These are phyloP conservation scores for Clamator glandarius DNA, from an alignment of 2,797 vertebrate genomes.

Conservation along the genomic window DNA sequence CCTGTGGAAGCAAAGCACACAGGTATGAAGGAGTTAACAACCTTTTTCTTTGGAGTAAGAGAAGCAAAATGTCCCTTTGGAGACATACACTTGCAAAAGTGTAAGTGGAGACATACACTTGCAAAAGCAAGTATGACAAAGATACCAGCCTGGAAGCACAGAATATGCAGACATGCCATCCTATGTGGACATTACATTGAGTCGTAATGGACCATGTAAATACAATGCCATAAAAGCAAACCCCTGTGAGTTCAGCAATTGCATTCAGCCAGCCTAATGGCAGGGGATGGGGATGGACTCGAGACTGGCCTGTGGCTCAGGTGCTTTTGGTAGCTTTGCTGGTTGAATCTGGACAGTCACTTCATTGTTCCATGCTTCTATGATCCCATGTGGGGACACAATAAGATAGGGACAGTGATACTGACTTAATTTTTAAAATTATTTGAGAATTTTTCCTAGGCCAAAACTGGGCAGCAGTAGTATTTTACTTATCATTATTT, in stretches of 20 bases:
- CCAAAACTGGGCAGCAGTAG: neutral
- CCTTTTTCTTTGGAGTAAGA: neutral
- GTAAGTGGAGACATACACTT: too few species aligned
- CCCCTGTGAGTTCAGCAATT: neutral
- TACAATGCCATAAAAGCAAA: neutral
- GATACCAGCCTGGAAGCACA: neutral
- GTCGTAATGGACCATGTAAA: neutral
- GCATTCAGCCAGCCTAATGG: neutral
- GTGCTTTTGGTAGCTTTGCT: neutral
- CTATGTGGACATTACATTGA: fast-evolving
- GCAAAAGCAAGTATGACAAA: neutral
- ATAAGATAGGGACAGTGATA: neutral
- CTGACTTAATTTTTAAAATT: neutral
- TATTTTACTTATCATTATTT: neutral
- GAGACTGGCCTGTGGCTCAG: neutral
- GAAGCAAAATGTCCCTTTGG: neutral
- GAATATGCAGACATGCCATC: fast-evolving
- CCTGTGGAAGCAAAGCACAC: constrained; percentile 76
- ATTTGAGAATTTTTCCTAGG: neutral
- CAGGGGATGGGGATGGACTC: neutral
- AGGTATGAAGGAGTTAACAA: neutral
- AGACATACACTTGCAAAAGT: too few species aligned
- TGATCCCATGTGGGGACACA: neutral
- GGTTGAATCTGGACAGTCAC: neutral
- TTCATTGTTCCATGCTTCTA: neutral